Conservation (phyloP, 2,797 vertebrate genomes). For the Typhlichthys eigenmanni region DNA sequence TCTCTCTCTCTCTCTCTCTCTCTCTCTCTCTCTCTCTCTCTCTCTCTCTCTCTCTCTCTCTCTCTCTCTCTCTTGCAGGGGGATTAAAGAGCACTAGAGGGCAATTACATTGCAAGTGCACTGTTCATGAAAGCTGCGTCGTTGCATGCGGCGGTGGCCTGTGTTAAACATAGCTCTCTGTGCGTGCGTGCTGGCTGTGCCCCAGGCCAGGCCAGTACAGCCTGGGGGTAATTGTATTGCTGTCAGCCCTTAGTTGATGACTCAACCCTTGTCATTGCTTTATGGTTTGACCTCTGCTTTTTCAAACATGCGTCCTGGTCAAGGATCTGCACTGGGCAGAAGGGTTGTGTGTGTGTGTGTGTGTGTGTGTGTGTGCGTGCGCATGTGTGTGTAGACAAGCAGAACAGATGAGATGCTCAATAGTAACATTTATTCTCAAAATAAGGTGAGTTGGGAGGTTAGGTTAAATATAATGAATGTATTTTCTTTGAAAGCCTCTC, state of each 20-base stretch:
- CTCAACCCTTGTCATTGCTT: conserved; percentile 71
- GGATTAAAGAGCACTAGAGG: conserved; percentile 67
- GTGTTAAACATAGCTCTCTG: conserved; percentile 56
- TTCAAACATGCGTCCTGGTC: conserved; percentile 70
- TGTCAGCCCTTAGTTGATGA: conserved; percentile 73
- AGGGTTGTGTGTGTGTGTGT: conserved; percentile 27
- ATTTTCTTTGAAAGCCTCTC: no score
- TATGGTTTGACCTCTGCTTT: conserved; percentile 73
- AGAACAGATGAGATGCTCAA: no score
- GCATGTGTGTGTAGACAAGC: no score
- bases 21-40: conserved; percentile 13
- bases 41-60: conserved; percentile 4
- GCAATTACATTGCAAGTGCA: conserved; percentile 56
- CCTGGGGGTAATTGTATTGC: conserved; percentile 72
- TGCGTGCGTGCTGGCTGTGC: conserved; percentile 4
- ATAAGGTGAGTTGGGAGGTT: no score
- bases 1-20: no score
- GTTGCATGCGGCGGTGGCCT: conserved; percentile 33
- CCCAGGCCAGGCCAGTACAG: conserved; percentile 32
- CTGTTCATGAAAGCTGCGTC: background rate
- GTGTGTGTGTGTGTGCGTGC: no score
- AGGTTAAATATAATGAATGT: no score
- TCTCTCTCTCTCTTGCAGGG: conserved; percentile 32
- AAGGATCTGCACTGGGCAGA: conserved; percentile 60
- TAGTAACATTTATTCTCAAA: no score